These are phyloP conservation scores for Lepeophtheirus nordmannii DNA, from an alignment of 2,888 invertebrate species.

Conservation along the genomic window DNA sequence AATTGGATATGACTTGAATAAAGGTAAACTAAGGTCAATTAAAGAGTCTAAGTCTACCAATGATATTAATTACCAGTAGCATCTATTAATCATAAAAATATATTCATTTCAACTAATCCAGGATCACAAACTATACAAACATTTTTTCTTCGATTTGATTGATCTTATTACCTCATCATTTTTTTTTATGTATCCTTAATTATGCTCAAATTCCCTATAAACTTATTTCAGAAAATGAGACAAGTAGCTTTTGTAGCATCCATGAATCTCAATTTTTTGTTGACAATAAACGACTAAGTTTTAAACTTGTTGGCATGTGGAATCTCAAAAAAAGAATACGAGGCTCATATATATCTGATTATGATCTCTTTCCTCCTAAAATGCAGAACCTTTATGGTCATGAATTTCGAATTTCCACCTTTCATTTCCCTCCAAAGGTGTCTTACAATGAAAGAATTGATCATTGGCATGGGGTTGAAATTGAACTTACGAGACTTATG, in stretches of 20 bases:
- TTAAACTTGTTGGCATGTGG: background rate
- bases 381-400: background rate
- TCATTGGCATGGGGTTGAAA: background rate
- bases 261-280: background rate
- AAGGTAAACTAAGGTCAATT: background rate
- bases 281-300: background rate
- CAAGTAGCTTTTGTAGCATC: background rate
- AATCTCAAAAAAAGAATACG: background rate
- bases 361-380: background rate
- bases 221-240: too few species aligned
- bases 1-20: background rate
- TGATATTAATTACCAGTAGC: too few species aligned
- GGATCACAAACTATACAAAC: too few species aligned
- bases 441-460: background rate
- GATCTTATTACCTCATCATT: too few species aligned
- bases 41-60: too few species aligned
- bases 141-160: too few species aligned
- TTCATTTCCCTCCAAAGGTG: slow-evolving; percentile 1
- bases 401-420: background rate
- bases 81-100: too few species aligned
- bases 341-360: background rate
- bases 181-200: too few species aligned
- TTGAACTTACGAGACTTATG: background rate
- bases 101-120: too few species aligned
- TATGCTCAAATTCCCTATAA: too few species aligned